These are phyloP conservation scores for Balaeniceps rex DNA, from an alignment of 2,113 vertebrate genomes.

Conservation along the genomic window DNA sequence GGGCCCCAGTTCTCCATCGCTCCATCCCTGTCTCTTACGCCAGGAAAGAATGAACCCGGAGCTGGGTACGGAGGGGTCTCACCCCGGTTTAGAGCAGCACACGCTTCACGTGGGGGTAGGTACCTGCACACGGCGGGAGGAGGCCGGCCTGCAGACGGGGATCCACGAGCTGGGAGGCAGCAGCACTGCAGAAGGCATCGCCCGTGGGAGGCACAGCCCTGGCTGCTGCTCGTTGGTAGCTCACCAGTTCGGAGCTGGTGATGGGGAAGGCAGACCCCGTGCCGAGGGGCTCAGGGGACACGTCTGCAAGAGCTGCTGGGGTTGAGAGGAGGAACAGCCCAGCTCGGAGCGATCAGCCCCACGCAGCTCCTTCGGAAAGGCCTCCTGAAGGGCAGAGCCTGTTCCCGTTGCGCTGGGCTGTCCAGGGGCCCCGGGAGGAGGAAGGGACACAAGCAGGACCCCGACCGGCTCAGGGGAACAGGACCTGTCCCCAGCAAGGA, in stretches of 20 bases:
- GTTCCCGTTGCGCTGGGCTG: not conserved
- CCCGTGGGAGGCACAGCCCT: not conserved
- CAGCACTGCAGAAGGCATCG: not conserved
- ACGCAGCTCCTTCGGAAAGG: not conserved
- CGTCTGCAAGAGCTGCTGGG: not conserved
- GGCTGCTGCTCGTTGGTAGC: not conserved
- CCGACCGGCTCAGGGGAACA: not conserved
- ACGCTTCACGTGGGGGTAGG: rapidly evolving
- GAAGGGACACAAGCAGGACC: not conserved
- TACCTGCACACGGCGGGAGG: not conserved
- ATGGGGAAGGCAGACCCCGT: not conserved
- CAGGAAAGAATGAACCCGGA: rapidly evolving
- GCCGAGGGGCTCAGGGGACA: not conserved
- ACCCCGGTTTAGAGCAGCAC: too few relatives aligned
- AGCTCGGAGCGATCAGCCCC: not conserved
- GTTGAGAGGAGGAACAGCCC: not conserved
- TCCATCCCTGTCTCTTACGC: too few relatives aligned
- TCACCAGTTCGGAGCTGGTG: not conserved
- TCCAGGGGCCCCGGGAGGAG: not conserved
- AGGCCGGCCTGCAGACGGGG: not conserved
- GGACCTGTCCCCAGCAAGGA: not conserved
- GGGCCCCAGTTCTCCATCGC: not conserved
- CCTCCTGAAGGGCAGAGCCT: not conserved
- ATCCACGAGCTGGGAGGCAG: not conserved
- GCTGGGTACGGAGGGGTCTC: rapidly evolving